A percentile compares a stretch with the other conserved stretches of the same genome.
phyloP scores from a whole-genome alignment of 2,113 vertebrate genomes.

The Nannospalax galili region DNA sequence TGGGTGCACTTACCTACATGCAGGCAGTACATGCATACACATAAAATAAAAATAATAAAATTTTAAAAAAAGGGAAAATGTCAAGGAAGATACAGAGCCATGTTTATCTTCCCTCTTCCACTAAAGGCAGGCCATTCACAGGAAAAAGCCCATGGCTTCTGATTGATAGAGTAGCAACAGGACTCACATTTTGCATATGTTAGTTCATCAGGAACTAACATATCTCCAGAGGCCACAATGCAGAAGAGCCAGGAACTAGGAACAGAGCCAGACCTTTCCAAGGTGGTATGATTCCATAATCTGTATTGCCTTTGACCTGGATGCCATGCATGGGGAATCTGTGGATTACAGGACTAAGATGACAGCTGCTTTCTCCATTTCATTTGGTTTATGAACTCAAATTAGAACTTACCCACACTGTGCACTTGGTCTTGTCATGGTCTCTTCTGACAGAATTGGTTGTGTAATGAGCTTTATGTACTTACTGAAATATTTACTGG shows the following conservation, averaged over 20 bases:
- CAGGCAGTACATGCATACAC: no score
- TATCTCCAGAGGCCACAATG: neutral
- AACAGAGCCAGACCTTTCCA: neutral
- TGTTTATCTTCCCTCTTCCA: neutral
- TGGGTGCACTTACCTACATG: no score
- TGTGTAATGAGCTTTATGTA: neutral
- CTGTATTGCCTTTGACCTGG: neutral
- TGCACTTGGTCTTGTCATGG: neutral
- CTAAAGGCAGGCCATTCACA: neutral
- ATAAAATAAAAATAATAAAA: no score
- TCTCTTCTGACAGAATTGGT: neutral
- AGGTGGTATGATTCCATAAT: neutral
- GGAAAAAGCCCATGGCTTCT: neutral
- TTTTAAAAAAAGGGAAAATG: constrained; percentile 6
- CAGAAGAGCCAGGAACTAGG: neutral
- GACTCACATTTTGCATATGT: neutral
- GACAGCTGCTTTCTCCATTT: neutral
- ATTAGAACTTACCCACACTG: neutral
- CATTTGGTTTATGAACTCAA: neutral
- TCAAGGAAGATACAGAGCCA: neutral
- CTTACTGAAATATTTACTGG: neutral
- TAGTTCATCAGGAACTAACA: neutral
- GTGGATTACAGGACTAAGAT: neutral
- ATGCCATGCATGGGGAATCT: neutral
- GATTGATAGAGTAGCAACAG: neutral